Conservation (phyloP, 2,113 vertebrate genomes). For the Macroglossus sobrinus region DNA sequence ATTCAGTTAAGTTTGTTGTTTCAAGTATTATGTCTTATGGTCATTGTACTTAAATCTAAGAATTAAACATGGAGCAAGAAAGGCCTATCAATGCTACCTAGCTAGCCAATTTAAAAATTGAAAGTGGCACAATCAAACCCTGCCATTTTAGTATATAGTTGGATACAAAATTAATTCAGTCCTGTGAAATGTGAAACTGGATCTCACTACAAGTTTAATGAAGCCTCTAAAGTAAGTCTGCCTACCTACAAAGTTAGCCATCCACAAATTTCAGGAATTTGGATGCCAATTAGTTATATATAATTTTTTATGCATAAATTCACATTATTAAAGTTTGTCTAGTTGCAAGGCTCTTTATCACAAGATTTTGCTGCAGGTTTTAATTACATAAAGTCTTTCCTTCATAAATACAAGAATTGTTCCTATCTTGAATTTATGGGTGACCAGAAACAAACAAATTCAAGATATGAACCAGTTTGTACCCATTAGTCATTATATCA, state of each 20-base stretch:
- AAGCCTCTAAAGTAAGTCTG: not conserved
- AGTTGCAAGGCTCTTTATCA: not conserved
- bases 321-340: not conserved
- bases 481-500: not conserved
- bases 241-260: not conserved
- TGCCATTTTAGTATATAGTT: not conserved
- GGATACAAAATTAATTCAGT: not conserved
- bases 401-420: not conserved
- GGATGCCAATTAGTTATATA: not conserved
- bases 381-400: not conserved
- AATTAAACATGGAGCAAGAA: not conserved
- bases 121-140: not conserved
- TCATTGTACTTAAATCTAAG: not conserved
- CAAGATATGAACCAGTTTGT: not conserved
- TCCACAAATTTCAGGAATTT: not conserved
- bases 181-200: not conserved
- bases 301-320: not conserved
- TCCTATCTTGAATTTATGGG: not conserved
- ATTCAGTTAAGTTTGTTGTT: not conserved
- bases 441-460: conserved; percentile 7
- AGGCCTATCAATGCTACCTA: not conserved
- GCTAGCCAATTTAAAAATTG: not conserved
- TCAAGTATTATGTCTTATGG: not conserved
- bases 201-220: not conserved
- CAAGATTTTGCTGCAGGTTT: conserved; percentile 2